A percentile compares a stretch with the other conserved stretches of the same genome.
Evolutionary conservation across 1,140 invertebrate species (phyloP).

Genomic region (Rhagoletis pomonella): DNA sequence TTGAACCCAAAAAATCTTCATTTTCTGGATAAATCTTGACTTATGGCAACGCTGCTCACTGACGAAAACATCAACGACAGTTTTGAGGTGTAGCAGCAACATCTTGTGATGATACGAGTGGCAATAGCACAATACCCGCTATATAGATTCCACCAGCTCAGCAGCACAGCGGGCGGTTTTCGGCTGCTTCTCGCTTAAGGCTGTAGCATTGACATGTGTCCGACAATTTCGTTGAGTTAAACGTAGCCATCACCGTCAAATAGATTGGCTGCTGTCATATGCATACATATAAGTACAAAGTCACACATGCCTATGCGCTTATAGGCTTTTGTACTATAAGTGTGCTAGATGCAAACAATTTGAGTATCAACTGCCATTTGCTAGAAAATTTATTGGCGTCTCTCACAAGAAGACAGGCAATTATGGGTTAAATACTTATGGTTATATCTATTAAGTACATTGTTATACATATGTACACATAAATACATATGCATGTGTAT

Average conservation of each 20-base stretch:
- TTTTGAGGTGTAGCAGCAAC: too few species aligned
- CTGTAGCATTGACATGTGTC: neutral
- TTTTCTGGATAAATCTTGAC: too few species aligned
- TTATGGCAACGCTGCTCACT: too few species aligned
- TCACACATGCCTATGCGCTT: neutral
- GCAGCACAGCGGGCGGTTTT: neutral
- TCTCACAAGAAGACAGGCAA: conserved; percentile 3
- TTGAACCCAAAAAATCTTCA: too few species aligned
- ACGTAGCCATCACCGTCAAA: conserved; percentile 8
- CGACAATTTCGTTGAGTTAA: conserved; percentile 6
- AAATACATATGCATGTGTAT: neutral
- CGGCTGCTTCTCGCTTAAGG: neutral
- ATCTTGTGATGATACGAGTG: neutral
- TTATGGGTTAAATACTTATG: neutral
- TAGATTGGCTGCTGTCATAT: neutral
- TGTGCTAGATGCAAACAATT: conserved; percentile 32
- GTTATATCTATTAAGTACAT: too few species aligned
- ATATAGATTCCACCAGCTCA: too few species aligned
- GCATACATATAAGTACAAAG: neutral
- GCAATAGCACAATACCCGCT: neutral
- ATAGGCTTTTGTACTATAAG: neutral
- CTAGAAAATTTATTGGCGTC: conserved; percentile 23
- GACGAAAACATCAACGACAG: neutral
- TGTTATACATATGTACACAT: neutral
- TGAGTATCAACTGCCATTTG: conserved; percentile 29